These are phyloP conservation scores for Apis cerana DNA, from an alignment of 1,140 invertebrate genomes.

Conservation along the genomic window DNA sequence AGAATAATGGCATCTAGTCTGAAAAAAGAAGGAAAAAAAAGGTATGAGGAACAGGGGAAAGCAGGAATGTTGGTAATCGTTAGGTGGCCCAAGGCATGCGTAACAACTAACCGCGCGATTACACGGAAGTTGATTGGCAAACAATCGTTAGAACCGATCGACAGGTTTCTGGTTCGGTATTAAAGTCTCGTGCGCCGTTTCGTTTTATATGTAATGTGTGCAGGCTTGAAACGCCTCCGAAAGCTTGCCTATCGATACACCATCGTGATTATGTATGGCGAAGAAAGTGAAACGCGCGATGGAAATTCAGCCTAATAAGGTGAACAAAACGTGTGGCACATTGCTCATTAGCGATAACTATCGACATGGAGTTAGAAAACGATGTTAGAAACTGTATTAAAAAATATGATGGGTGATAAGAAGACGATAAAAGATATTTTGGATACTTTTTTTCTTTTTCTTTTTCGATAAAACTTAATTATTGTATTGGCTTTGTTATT, in stretches of 20 bases:
- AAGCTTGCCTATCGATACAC: slow-evolving; percentile 22
- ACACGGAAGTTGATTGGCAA: slow-evolving; percentile 50
- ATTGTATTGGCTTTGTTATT: too few species aligned
- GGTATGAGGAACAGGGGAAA: slow-evolving; percentile 30
- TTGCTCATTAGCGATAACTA: slow-evolving; percentile 28
- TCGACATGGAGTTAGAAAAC: slow-evolving; percentile 11
- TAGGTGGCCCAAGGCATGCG: slow-evolving; percentile 46
- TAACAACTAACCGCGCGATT: slow-evolving; percentile 53
- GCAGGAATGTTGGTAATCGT: slow-evolving; percentile 52
- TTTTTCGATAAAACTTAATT: too few species aligned
- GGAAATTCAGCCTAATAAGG: slow-evolving; percentile 39
- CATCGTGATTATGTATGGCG: slow-evolving; percentile 13
- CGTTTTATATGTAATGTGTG: slow-evolving; percentile 22
- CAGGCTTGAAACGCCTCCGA: slow-evolving; percentile 12
- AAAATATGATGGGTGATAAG: neutral
- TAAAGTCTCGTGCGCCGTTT: slow-evolving; percentile 25
- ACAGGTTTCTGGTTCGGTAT: slow-evolving; percentile 24
- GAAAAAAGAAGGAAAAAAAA: neutral
- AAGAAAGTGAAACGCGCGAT: slow-evolving; percentile 55
- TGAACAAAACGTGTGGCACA: slow-evolving; percentile 24
- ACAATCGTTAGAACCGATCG: slow-evolving; percentile 52
- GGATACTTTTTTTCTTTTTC: too few species aligned
- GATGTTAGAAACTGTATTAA: neutral
- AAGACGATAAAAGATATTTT: neutral
- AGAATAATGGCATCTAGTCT: neutral